Base-by-base conservation (phyloP, 2,888 invertebrate genomes). In the Phyto melanocephala region DNA sequence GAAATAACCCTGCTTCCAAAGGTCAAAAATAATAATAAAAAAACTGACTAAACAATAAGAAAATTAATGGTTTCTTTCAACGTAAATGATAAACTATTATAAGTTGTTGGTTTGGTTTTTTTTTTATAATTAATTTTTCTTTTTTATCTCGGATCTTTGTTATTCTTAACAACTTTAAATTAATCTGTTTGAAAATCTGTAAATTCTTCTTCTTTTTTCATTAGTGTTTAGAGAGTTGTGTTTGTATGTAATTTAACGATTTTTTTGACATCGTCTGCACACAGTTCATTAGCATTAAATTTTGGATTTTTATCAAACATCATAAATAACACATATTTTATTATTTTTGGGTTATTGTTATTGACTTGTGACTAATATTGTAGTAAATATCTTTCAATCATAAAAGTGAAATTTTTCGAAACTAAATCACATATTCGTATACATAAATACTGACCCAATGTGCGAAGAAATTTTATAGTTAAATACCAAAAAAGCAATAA, bases 41-140 rank as follows among this genome's bases (percentile, higher is more conserved):
- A 60, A 10, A 40, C 37, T 15, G 15, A 37, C 8, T 11, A 24
- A 45, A 42, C 17, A 40, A 33, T 20, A 68, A 58, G 40, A 8
- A 60, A 62, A 60, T 54, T 17, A 68, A 77, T 42, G 60, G 68
- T 76, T 68, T 76, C 67, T 76, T 60, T 42, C 28, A 54, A n/a
- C n/a, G n/a, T n/a, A n/a, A n/a, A n/a, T n/a, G n/a, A n/a, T 33
- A 42, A 22, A 58, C 20, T 28, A 50, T 62, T 42, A 28, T 28
- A 33, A 24, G 22, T 45, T 28, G 42, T 24, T 54, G n/a, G 20
- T 37, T 40, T 50, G 33, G 13, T 37, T 62, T 35, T 10, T 20
- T n/a, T 24, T 20, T 11, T 65, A 20, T 13, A 40, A n/a, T 60
- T 42, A 4, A 10, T 52, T n/a, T n/a, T 24, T 10, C n/a, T 24